These are phyloP conservation scores for Platichthys flesus DNA, from an alignment of 2,113 vertebrate species.

Conservation along the genomic window DNA sequence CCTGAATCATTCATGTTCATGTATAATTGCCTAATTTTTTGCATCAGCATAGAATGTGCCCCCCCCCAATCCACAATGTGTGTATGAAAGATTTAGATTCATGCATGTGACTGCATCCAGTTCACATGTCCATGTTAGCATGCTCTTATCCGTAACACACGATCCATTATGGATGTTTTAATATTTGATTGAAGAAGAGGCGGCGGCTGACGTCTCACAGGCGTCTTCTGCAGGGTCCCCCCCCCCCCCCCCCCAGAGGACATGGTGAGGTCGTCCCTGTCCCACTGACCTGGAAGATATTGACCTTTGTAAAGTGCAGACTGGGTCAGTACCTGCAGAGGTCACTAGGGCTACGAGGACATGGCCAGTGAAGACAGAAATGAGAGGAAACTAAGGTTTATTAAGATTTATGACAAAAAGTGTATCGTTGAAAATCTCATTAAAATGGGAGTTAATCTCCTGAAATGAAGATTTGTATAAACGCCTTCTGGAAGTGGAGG, in stretches of 20 bases:
- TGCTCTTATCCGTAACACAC: constrained; percentile 53
- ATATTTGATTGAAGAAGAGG: constrained; percentile 67
- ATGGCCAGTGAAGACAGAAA: too few relatives aligned
- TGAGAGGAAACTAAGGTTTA: background rate
- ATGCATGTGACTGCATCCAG: constrained; percentile 1
- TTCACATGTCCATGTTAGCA: constrained; percentile 32
- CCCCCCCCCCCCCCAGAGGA: too few relatives aligned
- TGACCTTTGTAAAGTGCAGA: constrained; percentile 20
- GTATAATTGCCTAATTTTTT: constrained; percentile 47
- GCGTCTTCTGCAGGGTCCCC: constrained; percentile 35
- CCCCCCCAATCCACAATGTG: background rate
- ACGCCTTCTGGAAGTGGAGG: too few relatives aligned
- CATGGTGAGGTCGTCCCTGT: constrained; percentile 40
- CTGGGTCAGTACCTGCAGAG: constrained; percentile 6
- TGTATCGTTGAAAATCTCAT: too few relatives aligned
- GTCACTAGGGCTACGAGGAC: background rate
- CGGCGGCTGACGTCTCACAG: constrained; percentile 32
- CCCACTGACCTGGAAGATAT: constrained; percentile 45
- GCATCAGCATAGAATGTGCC: constrained; percentile 38
- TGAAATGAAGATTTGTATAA: too few relatives aligned
- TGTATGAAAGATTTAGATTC: constrained; percentile 49
- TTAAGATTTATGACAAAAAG: too few relatives aligned
- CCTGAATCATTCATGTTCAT: constrained; percentile 71
- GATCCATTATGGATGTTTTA: constrained; percentile 54
- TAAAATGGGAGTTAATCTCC: too few relatives aligned